These are phyloP conservation scores for Drosophila gunungcola DNA, from an alignment of 1,140 invertebrate species.

Conservation along the genomic window DNA sequence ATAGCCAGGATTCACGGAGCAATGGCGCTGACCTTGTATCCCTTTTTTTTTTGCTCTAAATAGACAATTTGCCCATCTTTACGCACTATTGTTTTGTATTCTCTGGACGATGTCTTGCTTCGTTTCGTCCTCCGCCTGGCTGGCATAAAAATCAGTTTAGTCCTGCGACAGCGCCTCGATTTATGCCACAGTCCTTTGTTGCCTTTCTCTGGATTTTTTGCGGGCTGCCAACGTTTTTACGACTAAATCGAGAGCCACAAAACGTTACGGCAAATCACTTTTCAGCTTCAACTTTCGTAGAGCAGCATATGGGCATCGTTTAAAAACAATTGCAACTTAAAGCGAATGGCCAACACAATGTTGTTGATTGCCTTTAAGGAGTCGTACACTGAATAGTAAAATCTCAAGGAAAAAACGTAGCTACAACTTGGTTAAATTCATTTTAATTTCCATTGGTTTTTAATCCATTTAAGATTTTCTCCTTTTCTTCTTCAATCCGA, in stretches of 20 bases:
- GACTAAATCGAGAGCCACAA: conserved; percentile 70
- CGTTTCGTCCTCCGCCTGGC: conserved; percentile 1
- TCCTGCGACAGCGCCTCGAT: conserved; percentile 64
- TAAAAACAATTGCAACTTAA: conserved; percentile 46
- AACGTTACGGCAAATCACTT: conserved; percentile 75
- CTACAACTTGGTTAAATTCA: conserved; percentile 23
- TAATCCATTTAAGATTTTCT: conserved; percentile 50
- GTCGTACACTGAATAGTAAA: conserved; percentile 41
- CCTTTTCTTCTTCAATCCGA: conserved; percentile 13
- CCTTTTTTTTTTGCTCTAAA: conserved; percentile 57
- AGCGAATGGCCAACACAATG: conserved; percentile 29
- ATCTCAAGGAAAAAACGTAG: conserved; percentile 1
- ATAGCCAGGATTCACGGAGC: conserved; percentile 14
- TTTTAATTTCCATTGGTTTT: conserved; percentile 54
- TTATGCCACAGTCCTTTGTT: conserved; percentile 60
- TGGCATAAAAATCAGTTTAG: conserved; percentile 76
- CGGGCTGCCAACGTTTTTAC: conserved; percentile 70
- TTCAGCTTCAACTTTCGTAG: conserved; percentile 44
- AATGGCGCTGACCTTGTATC: conserved; percentile 69
- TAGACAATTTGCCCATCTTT: conserved; percentile 75
- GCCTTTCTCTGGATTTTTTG: conserved; percentile 9
- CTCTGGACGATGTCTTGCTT: conserved; percentile 12
- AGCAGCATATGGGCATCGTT: conserved; percentile 32
- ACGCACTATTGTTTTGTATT: conserved; percentile 74
- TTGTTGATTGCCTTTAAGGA: conserved; percentile 44